These are phyloP conservation scores for Orientallactaga bullata DNA, from an alignment of 2,113 vertebrate species.

Conservation along the genomic window DNA sequence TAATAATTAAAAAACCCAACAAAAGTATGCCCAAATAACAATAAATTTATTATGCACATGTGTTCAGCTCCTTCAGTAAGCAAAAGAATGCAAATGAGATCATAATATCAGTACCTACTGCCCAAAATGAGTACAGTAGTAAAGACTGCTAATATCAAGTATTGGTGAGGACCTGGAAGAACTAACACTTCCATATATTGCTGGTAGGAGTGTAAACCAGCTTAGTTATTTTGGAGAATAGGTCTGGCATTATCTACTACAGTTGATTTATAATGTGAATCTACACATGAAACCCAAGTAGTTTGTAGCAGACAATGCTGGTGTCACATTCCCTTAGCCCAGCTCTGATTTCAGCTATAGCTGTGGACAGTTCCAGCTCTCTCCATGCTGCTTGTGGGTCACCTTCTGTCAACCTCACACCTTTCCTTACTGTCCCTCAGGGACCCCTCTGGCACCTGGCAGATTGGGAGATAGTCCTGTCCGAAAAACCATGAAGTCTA, in stretches of 20 bases:
- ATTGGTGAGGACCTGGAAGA: background rate
- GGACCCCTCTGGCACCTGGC: background rate
- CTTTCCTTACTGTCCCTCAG: background rate
- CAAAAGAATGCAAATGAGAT: background rate
- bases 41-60: background rate
- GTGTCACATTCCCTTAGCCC: background rate
- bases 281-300: background rate
- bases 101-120: background rate
- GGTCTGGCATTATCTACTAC: slow-evolving; percentile 2
- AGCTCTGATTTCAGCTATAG: slow-evolving; percentile 14
- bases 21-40: background rate
- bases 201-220: background rate
- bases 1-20: background rate
- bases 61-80: background rate
- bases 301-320: background rate
- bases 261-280: background rate
- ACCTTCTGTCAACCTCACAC: background rate
- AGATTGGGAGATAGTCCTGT: background rate
- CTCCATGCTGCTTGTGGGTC: background rate
- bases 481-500: background rate
- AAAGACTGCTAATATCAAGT: background rate
- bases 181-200: background rate
- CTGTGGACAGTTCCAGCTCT: background rate
- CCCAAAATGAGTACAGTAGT: background rate
- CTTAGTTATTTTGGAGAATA: slow-evolving; percentile 8